phyloP scores from a whole-genome alignment of 2,797 vertebrate genomes.

The Setipinna tenuifilis region DNA sequence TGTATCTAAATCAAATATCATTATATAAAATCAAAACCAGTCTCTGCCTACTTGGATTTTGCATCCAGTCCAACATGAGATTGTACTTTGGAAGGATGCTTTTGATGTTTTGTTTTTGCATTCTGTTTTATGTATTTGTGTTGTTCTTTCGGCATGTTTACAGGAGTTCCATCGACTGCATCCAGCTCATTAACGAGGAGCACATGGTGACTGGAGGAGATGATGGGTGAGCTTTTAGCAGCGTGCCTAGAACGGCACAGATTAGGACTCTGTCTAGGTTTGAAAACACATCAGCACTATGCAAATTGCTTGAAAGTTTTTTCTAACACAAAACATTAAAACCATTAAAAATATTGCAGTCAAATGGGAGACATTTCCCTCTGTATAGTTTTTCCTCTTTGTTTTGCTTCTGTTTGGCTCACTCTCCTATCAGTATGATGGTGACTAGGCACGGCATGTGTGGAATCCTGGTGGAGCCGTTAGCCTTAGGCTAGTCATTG shows the following conservation, averaged over 20 bases:
- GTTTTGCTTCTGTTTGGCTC: too few species aligned
- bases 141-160: neutral
- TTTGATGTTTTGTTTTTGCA: neutral
- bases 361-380: too few species aligned
- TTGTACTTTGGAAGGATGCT: neutral
- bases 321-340: too few species aligned
- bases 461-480: too few species aligned
- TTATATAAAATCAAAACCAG: neutral
- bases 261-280: neutral
- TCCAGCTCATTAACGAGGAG: conserved; percentile 96
- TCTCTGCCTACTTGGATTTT: neutral
- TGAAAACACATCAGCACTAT: neutral
- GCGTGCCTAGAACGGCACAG: neutral
- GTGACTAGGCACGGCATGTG: too few species aligned
- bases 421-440: too few species aligned
- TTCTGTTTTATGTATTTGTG: neutral
- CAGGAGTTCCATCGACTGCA: conserved; percentile 93
- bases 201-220: conserved; percentile 93
- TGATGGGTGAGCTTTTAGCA: conserved; percentile 84
- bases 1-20: neutral
- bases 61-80: neutral
- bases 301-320: neutral
- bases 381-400: too few species aligned
- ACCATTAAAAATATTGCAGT: too few species aligned
- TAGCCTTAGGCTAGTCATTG: too few species aligned